These are phyloP conservation scores for Sitta carolinensis DNA, from an alignment of 2,797 vertebrate species.

Conservation along the genomic window DNA sequence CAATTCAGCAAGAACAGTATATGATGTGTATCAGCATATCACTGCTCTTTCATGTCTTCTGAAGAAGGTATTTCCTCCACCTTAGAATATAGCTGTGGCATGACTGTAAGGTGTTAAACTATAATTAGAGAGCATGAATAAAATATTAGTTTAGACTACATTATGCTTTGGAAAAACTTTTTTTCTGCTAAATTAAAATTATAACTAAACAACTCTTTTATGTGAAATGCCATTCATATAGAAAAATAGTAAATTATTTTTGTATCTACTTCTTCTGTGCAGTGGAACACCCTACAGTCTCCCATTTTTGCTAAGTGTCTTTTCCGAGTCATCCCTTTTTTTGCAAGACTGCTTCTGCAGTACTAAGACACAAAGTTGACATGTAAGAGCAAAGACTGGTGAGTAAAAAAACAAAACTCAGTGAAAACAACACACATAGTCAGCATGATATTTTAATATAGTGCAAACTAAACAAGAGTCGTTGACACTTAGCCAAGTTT, in stretches of 20 bases:
- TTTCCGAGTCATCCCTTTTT: constrained; percentile 85
- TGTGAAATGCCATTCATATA: not conserved
- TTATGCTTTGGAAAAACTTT: not conserved
- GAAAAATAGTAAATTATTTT: not conserved
- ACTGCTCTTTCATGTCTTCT: not conserved
- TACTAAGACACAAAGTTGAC: constrained; percentile 70
- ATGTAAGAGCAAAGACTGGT: not conserved
- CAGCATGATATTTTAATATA: not conserved
- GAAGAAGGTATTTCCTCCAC: not conserved
- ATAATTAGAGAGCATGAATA: not conserved
- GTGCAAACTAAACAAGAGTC: not conserved
- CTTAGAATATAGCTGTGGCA: rapidly evolving
- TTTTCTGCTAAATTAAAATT: not conserved
- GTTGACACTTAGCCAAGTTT: not conserved
- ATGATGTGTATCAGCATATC: not conserved
- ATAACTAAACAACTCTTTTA: not conserved
- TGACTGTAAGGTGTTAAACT: not conserved
- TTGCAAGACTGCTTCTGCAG: constrained; percentile 91
- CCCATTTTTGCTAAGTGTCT: constrained; percentile 82
- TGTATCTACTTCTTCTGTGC: constrained; percentile 75
- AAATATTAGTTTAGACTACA: not conserved
- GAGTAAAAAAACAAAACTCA: not conserved
- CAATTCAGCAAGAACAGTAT: not conserved
- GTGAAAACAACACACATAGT: not conserved
- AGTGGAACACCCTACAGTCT: constrained; percentile 49